phyloP scores from a whole-genome alignment of 92 coral and sea anemone species.

The Diadumene lineata region DNA sequence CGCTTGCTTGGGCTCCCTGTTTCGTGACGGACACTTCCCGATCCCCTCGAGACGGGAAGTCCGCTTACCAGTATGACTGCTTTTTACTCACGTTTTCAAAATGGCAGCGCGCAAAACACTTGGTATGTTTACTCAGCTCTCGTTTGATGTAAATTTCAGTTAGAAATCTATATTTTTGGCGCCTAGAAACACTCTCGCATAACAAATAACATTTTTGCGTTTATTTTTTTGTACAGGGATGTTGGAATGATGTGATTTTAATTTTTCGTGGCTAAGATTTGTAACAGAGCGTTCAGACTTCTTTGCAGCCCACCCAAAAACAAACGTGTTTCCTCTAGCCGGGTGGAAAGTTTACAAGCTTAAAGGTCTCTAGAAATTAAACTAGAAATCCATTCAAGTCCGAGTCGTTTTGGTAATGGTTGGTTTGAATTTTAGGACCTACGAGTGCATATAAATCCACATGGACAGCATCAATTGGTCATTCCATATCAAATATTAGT shows the following conservation, averaged over 20 bases:
- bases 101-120: slow-evolving; percentile 37
- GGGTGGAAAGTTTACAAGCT: not conserved
- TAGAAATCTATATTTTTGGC: slow-evolving; percentile 22
- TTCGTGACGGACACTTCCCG: too few relatives aligned
- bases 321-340: not conserved
- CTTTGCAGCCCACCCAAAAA: not conserved
- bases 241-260: not conserved
- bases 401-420: not conserved
- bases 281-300: too few relatives aligned
- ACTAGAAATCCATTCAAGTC: not conserved
- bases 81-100: slow-evolving; percentile 23
- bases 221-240: not conserved
- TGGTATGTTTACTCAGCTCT: slow-evolving; percentile 30
- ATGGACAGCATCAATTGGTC: too few relatives aligned
- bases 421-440: not conserved
- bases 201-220: not conserved
- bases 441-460: too few relatives aligned
- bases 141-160: slow-evolving; percentile 13
- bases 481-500: not conserved
- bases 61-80: slow-evolving; percentile 19
- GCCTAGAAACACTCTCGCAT: slow-evolving; percentile 3
- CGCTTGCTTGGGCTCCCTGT: too few relatives aligned
- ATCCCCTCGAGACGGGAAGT: too few relatives aligned
- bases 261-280: not conserved
- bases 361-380: not conserved